These are phyloP conservation scores for Centrocercus urophasianus DNA, from an alignment of 2,113 vertebrate species.

Conservation along the genomic window DNA sequence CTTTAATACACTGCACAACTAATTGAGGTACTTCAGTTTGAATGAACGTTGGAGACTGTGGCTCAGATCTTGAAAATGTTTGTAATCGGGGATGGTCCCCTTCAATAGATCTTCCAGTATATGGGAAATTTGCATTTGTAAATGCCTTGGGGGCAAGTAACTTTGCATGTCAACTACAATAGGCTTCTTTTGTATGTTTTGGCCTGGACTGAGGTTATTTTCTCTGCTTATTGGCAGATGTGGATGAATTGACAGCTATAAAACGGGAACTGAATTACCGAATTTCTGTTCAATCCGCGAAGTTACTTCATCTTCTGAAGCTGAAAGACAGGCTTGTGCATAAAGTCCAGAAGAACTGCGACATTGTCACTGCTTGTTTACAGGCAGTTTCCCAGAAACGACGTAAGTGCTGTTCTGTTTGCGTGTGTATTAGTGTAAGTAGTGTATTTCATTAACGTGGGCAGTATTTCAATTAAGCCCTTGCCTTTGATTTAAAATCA, in stretches of 20 bases:
- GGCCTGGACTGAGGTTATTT: conserved; percentile 3
- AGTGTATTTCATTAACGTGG: background rate
- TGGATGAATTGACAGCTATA: conserved; percentile 83
- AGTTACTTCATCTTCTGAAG: conserved; percentile 91
- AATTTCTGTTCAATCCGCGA: conserved; percentile 88
- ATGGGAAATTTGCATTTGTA: background rate
- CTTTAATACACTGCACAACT: background rate
- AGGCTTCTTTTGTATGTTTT: background rate
- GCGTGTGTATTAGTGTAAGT: background rate
- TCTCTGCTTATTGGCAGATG: conserved; percentile 77
- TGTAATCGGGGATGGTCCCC: background rate
- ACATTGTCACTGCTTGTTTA: conserved; percentile 93
- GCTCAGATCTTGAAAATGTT: background rate
- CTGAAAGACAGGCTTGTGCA: conserved; percentile 88
- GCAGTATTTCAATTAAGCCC: background rate
- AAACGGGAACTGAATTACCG: conserved; percentile 89
- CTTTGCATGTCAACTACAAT: background rate
- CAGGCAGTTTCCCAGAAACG: conserved; percentile 96
- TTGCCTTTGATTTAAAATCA: background rate
- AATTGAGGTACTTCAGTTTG: background rate
- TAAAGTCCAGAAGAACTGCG: conserved; percentile 92
- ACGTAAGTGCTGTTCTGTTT: conserved; percentile 80
- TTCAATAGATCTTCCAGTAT: background rate
- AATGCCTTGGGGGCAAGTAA: background rate
- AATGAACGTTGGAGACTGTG: background rate